Conservation (phyloP, 2,113 vertebrate species). For the Scomber japonicus region DNA sequence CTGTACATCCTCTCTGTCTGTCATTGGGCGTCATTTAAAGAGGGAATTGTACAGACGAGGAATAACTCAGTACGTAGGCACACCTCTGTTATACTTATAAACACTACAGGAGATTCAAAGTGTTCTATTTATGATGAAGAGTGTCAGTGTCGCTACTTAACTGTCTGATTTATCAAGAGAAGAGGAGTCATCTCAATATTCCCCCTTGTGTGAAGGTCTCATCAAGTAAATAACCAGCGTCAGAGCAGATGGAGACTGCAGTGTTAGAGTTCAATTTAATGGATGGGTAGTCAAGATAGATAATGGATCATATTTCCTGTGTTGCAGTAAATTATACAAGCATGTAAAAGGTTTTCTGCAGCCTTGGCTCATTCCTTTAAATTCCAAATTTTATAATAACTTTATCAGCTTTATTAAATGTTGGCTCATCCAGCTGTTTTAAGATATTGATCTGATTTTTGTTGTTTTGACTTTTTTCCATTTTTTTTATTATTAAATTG, state of each 20-base stretch:
- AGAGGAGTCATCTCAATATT: constrained; percentile 34
- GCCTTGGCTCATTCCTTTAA: not conserved
- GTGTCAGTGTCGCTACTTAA: constrained; percentile 21
- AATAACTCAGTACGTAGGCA: not conserved
- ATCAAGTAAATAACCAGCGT: constrained; percentile 47
- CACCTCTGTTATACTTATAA: not conserved
- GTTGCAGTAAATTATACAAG: constrained; percentile 37
- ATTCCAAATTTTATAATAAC: constrained; percentile 26
- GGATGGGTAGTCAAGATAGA: constrained; percentile 53
- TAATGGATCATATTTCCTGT: constrained; percentile 44
- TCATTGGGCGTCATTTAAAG: not conserved
- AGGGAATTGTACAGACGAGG: not conserved
- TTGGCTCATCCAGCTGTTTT: not conserved
- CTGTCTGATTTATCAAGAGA: constrained; percentile 52
- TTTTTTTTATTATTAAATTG: not conserved
- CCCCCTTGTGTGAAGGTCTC: constrained; percentile 31
- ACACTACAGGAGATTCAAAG: not conserved
- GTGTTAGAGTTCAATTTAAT: constrained; percentile 60
- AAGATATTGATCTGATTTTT: constrained; percentile 3
- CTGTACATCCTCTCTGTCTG: not conserved
- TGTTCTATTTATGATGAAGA: not conserved
- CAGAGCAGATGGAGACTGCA: constrained; percentile 34
- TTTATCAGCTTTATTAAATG: constrained; percentile 36
- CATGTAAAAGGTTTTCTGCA: constrained; percentile 32
- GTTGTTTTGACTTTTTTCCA: constrained; percentile 9